These are phyloP conservation scores for Calonectris borealis DNA, from an alignment of 2,113 vertebrate genomes.

Conservation along the genomic window DNA sequence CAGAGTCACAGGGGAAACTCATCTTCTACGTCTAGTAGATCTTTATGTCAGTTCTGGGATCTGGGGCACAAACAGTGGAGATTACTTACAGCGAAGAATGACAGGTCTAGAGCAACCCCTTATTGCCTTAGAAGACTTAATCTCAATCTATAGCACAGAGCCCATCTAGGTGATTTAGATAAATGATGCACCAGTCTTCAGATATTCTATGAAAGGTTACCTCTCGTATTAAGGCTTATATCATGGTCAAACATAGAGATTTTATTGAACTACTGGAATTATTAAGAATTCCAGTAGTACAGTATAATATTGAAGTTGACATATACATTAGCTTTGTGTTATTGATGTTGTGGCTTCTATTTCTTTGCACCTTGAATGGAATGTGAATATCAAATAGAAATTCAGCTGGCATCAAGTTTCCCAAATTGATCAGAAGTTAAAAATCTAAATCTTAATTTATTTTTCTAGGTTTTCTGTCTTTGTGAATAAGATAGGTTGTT, in stretches of 20 bases:
- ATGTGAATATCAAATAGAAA: slow-evolving; percentile 26
- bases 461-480: slow-evolving; percentile 22
- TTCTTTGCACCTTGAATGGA: slow-evolving; percentile 36
- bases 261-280: slow-evolving; percentile 10
- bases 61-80: background rate
- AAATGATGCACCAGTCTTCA: background rate
- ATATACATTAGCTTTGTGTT: slow-evolving; percentile 47
- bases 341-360: slow-evolving; percentile 49
- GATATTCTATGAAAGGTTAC: background rate
- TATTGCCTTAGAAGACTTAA: background rate
- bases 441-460: slow-evolving; percentile 50
- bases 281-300: background rate
- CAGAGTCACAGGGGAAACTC: background rate
- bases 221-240: background rate
- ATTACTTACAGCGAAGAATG: background rate
- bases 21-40: background rate
- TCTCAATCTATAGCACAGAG: background rate
- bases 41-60: background rate
- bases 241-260: background rate
- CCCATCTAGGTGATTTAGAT: background rate
- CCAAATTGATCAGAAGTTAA: slow-evolving; percentile 22
- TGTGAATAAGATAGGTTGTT: background rate
- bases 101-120: background rate
- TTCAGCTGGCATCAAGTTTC: slow-evolving; percentile 6
- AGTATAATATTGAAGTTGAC: slow-evolving; percentile 27